phyloP scores from a whole-genome alignment of 1,140 invertebrate species.

The Drosophila burlai region DNA sequence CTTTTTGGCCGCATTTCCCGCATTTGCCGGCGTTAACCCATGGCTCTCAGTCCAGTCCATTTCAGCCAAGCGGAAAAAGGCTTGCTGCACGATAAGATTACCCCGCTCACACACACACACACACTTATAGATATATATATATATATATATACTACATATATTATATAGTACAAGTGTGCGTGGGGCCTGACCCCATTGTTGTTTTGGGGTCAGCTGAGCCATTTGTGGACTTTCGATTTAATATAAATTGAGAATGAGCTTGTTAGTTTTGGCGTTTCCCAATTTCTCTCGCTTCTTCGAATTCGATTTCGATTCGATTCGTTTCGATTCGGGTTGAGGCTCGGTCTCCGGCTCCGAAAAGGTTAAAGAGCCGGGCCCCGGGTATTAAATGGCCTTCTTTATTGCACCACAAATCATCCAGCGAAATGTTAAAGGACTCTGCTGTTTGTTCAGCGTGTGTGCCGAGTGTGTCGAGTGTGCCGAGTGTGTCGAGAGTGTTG shows the following conservation, averaged over 20 bases:
- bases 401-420: slow-evolving; percentile 76
- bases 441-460: slow-evolving; percentile 18
- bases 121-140: slow-evolving; percentile 1
- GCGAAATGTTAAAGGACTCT: slow-evolving; percentile 49
- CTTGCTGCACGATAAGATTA: slow-evolving; percentile 80
- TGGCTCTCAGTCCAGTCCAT: slow-evolving; percentile 4
- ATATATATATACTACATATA: slow-evolving; percentile 7
- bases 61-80: slow-evolving; percentile 71
- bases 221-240: slow-evolving; percentile 70
- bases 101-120: slow-evolving; percentile 19
- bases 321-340: slow-evolving; percentile 4
- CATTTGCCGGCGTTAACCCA: slow-evolving; percentile 6
- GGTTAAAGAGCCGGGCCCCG: slow-evolving; percentile 45
- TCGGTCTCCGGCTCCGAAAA: slow-evolving; percentile 33
- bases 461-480: slow-evolving; percentile 1
- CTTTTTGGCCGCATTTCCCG: slow-evolving; percentile 43
- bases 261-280: slow-evolving; percentile 68
- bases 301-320: slow-evolving; percentile 2
- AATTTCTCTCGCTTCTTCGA: slow-evolving; percentile 32
- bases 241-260: slow-evolving; percentile 81
- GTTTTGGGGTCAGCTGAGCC: slow-evolving; percentile 52
- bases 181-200: slow-evolving; percentile 48
- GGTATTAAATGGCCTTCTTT: slow-evolving; percentile 72
- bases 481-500: slow-evolving; percentile 9
- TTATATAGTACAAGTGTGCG: neutral